Evolutionary conservation across 2,797 vertebrate genomes (phyloP), one percentile per base, ranked within the genome.

Genomic region (Phataginus tetradactyla): DNA sequence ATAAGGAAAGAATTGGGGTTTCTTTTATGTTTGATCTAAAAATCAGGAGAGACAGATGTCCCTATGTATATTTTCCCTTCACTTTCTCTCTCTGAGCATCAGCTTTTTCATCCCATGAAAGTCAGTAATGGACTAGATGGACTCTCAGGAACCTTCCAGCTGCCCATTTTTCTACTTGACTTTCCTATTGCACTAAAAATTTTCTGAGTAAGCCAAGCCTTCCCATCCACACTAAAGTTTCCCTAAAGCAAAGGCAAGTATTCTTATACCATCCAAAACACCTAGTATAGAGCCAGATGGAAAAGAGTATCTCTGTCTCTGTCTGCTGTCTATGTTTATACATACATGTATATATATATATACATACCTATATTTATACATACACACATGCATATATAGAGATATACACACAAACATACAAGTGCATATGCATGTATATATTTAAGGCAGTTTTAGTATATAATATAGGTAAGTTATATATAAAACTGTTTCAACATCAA

Each of bases 351-450:
- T 6, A 7, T 55, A 27, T 21, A 37, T 15, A 39, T 14, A 27
- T 17, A 86, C 23, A 8, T 4, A 53, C 75, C 5, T 15, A 42
- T 32, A 7, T 23, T 12, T 61, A 32, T 37, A 39, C 21, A 63
- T 13, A 42, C 0, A 9, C 17, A 29, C n/a, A 25, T 32, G 6
- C 5, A 25, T 17, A 27, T 8, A n/a, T 0, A 25, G 34, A 51
- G 29, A 57, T 5, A 66, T 64, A n/a, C 12, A n/a, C 0, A 25
- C 42, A 51, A 32, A 57, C 7, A 66, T 64, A 51, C 5, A 69
- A 57, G 29, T 61, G 61, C 3, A 61, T 1, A 83, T 42, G 15
- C 1, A 45, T 5, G 61, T 21, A 25, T 57, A 14, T 69, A 6
- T 57, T 37, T 49, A 72, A 81, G 20, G 11, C 1, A 90, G 42